Conservation (phyloP, 92 coral and sea anemone genomes). For the Porites divaricata region DNA sequence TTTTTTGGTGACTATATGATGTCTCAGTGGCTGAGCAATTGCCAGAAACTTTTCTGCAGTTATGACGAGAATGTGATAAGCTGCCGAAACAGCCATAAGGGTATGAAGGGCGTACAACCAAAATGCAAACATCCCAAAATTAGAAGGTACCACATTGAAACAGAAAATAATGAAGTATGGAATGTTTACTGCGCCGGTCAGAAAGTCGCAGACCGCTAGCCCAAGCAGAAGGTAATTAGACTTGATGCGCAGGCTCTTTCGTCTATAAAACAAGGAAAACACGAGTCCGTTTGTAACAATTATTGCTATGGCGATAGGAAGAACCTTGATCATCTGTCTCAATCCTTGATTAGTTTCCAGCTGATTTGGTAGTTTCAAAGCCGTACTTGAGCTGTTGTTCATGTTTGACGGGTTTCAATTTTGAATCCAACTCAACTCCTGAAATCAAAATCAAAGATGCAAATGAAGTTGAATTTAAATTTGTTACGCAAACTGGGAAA, state of each 20-base stretch:
- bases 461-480: too few species aligned
- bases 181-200: slow-evolving; percentile 36
- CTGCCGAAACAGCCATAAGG: slow-evolving; percentile 62
- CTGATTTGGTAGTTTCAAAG: neutral
- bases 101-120: slow-evolving; percentile 23
- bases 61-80: slow-evolving; percentile 70
- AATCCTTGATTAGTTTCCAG: neutral
- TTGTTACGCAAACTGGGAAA: too few species aligned
- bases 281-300: slow-evolving; percentile 26
- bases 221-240: slow-evolving; percentile 37
- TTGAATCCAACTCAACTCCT: too few species aligned
- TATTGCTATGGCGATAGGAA: slow-evolving; percentile 29
- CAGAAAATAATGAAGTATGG: slow-evolving; percentile 18
- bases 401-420: neutral
- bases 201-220: slow-evolving; percentile 30
- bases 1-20: slow-evolving; percentile 59
- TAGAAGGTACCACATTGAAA: neutral
- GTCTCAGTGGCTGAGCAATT: slow-evolving; percentile 67
- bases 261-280: slow-evolving; percentile 24
- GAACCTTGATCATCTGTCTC: neutral
- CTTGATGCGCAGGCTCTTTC: slow-evolving; percentile 12
- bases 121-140: neutral
- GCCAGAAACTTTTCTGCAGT: slow-evolving; percentile 82
- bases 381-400: slow-evolving; percentile 3
- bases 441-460: too few species aligned